Conservation (phyloP, 1,140 invertebrate genomes). For the Drosophila mayri region DNA sequence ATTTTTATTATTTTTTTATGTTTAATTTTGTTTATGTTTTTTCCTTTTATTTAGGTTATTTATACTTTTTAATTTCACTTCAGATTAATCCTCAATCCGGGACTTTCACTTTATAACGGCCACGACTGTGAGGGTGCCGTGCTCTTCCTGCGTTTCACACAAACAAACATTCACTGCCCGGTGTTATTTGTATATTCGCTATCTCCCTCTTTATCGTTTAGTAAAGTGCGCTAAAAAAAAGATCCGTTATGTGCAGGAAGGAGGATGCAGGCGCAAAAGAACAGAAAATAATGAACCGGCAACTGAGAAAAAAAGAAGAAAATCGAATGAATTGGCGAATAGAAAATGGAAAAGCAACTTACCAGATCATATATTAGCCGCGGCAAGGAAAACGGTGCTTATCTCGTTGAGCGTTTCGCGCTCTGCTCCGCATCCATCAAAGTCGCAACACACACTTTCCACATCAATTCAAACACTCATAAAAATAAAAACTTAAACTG, state of each 20-base stretch:
- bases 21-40: constrained; percentile 21
- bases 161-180: constrained; percentile 30
- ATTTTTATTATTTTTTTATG: constrained; percentile 16
- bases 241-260: constrained; percentile 51
- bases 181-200: constrained; percentile 18
- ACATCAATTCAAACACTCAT: constrained; percentile 69
- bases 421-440: constrained; percentile 59
- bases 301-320: not conserved
- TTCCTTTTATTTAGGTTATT: constrained; percentile 8
- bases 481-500: constrained; percentile 38
- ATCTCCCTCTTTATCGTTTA: constrained; percentile 19
- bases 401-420: constrained; percentile 56
- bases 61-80: constrained; percentile 36
- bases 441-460: constrained; percentile 60
- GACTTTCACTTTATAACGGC: constrained; percentile 24
- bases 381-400: constrained; percentile 62
- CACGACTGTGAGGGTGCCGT: constrained; percentile 65
- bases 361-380: constrained; percentile 6
- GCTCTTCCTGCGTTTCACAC: constrained; percentile 14
- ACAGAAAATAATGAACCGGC: constrained; percentile 10
- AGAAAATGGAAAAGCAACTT: not conserved
- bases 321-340: not conserved
- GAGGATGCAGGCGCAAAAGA: constrained; percentile 11
- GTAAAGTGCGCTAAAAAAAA: constrained; percentile 28
- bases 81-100: constrained; percentile 17